Evolutionary conservation across 2,113 vertebrate genomes (phyloP), one percentile per base, ranked within the genome.

Genomic region (Anoura caudifer): DNA sequence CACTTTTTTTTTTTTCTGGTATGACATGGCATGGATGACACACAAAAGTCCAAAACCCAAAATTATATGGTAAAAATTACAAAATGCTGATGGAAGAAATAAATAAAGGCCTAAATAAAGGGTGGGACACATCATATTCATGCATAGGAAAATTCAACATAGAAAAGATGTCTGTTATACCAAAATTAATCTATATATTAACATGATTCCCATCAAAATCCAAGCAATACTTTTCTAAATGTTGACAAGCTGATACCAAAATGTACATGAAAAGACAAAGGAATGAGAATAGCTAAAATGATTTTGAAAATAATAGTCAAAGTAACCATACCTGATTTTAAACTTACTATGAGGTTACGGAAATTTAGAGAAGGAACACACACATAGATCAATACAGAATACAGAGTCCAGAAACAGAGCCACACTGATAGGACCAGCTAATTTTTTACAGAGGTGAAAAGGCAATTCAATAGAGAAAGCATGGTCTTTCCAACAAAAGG

Each of bases 71-170:
- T 85, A 59, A 96, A 88, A 43, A 75, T 67, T 65, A 82, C 17
- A 94, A 94, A 72, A 45, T 82, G 26, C 73, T 87, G 8, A 56
- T 82, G n/a, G 52, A 97, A 63, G 41, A 90, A 88, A 95, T 76
- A 9, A 73, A 52, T 72, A n/a, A 90, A 89, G n/a, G 4, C 52
- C 19, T 77, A 95, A 95, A 76, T 54, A 94, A 93, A 77, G 79
- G 70, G 36, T 83, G 15, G 12, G 43, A 79, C 50, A 75, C 59
- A 80, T 61, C 87, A 75, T 70, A 76, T 31, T 93, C 26, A 33
- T 47, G 20, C 76, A 76, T 33, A 65, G 22, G 16, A 75, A 95
- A 36, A 88, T 45, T 77, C 47, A 80, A 47, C 33, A 52, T 75
- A 81, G 54, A 83, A 95, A 87, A 76, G 56, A 70, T 76, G 63